Percentiles rank a stretch among this genome's conserved stretches.
phyloP scores from a whole-genome alignment of 2,113 vertebrate genomes.

The Pelmatolapia mariae region DNA sequence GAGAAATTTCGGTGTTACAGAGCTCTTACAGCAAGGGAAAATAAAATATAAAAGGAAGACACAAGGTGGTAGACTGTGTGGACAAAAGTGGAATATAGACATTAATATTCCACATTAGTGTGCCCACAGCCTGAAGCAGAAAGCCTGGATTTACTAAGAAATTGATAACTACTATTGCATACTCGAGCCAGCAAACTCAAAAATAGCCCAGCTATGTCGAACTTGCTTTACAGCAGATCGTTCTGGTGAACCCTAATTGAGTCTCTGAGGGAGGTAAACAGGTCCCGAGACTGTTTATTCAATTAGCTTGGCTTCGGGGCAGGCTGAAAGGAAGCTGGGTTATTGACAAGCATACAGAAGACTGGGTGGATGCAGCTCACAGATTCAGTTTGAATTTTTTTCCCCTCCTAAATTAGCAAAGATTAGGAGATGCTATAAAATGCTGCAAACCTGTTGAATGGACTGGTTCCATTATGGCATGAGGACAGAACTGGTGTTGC shows the following conservation, averaged over 20 bases:
- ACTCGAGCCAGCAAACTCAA: not conserved
- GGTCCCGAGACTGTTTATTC: not conserved
- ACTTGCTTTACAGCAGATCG: not conserved
- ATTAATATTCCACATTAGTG: not conserved
- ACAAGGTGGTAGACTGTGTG: accelerated
- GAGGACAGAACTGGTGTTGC: not conserved
- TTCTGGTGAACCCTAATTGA: not conserved
- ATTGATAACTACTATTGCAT: not conserved
- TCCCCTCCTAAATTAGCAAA: not conserved
- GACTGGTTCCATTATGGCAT: not conserved
- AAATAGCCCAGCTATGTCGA: not conserved
- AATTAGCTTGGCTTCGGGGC: not conserved
- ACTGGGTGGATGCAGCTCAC: no score
- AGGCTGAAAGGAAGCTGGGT: not conserved
- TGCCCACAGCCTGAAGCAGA: not conserved
- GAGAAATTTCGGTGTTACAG: accelerated
- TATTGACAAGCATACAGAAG: not conserved
- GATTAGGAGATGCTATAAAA: not conserved
- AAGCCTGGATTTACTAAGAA: not conserved
- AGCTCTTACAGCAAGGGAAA: accelerated
- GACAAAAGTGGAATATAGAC: not conserved
- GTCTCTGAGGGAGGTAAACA: not conserved
- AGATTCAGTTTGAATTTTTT: not conserved
- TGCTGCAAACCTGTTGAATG: not conserved
- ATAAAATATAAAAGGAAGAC: not conserved